Percentiles rank a stretch among this genome's conserved stretches.
Conservation (phyloP, 1,140 invertebrate genomes). For the Apis dorsata region DNA sequence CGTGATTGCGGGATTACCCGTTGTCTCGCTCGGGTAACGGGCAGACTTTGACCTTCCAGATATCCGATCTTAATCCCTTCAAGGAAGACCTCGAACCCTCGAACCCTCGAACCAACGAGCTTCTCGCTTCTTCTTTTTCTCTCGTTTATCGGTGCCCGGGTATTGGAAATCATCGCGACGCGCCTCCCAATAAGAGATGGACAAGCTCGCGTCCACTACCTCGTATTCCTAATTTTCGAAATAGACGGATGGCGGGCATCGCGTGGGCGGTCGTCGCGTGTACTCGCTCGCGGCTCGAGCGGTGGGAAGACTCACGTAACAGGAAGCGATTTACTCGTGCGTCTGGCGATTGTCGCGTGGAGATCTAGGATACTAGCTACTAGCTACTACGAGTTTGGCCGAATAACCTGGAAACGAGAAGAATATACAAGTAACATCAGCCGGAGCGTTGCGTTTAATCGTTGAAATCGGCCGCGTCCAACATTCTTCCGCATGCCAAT, state of each 20-base stretch:
- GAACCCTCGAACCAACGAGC: too few species aligned
- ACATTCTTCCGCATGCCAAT: conserved; percentile 2
- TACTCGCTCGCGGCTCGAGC: neutral
- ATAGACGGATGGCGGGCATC: neutral
- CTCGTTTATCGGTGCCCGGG: conserved; percentile 41
- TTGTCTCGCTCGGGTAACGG: conserved; percentile 40
- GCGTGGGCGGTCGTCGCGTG: neutral
- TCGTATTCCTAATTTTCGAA: too few species aligned
- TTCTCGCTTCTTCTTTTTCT: too few species aligned
- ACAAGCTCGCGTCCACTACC: too few species aligned
- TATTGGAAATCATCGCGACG: conserved; percentile 10
- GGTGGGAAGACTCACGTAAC: conserved; percentile 56
- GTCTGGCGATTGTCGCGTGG: conserved; percentile 45
- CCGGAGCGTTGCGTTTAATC: conserved; percentile 63
- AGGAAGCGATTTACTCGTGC: conserved; percentile 60
- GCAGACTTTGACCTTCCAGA: conserved; percentile 27
- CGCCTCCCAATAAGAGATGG: too few species aligned
- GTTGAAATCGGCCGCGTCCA: conserved; percentile 23
- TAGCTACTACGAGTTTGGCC: neutral
- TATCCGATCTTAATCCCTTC: conserved; percentile 52
- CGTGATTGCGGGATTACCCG: conserved; percentile 57
- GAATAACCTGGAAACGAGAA: conserved; percentile 46
- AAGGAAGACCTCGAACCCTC: conserved; percentile 8
- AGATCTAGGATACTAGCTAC: conserved; percentile 15
- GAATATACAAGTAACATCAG: conserved; percentile 64